Conservation (phyloP, 1,140 invertebrate species). For the Fopius arisanus region DNA sequence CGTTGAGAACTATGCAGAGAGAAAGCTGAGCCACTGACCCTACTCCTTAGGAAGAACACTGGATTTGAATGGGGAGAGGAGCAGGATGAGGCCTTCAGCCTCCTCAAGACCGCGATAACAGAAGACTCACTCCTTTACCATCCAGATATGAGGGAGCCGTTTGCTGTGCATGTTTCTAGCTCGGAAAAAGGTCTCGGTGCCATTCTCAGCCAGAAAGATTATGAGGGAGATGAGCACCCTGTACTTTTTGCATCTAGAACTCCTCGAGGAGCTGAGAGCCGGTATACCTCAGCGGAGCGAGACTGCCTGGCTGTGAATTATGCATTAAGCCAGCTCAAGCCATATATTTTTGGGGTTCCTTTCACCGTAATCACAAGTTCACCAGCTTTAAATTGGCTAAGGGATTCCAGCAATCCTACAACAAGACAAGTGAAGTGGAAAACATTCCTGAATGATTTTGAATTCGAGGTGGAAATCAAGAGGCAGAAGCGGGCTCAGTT, state of each 20-base stretch:
- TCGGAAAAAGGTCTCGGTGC: constrained; percentile 32
- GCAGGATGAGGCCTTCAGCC: neutral
- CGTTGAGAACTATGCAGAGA: constrained; percentile 37
- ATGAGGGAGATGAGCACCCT: constrained; percentile 24
- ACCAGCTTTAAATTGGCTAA: constrained; percentile 59
- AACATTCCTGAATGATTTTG: neutral
- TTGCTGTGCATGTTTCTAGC: constrained; percentile 43
- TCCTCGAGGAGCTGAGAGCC: constrained; percentile 44
- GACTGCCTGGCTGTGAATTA: constrained; percentile 56
- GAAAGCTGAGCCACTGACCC: constrained; percentile 27
- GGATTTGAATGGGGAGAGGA: constrained; percentile 19
- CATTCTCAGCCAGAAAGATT: constrained; percentile 29
- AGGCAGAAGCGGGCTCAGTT: too few species aligned
- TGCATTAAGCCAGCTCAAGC: constrained; percentile 59
- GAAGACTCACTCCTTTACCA: constrained; percentile 41
- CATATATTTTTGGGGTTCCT: constrained; percentile 59
- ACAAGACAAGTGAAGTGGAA: neutral
- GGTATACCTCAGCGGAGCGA: constrained; percentile 41
- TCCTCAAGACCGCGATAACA: neutral
- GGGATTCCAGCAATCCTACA: neutral
- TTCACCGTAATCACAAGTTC: constrained; percentile 66
- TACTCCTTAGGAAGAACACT: constrained; percentile 22
- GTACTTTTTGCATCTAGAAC: constrained; percentile 39
- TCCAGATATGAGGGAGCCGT: constrained; percentile 41
- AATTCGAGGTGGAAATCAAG: neutral